phyloP scores from a whole-genome alignment of 2,797 vertebrate genomes.

The Myioborus melanocephalus region DNA sequence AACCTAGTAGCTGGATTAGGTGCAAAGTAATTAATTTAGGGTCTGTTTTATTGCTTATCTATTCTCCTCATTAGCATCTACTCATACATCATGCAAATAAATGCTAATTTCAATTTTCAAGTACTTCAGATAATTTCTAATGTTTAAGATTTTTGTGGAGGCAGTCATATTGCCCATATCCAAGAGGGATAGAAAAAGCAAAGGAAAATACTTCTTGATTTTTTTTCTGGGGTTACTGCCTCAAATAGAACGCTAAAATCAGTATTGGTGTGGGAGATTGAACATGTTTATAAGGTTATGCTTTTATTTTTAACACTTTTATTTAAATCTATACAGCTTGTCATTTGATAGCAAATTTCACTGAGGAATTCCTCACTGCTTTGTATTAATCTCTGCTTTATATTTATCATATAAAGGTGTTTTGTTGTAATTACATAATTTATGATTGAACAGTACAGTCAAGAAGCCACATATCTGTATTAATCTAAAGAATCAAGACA shows the following conservation, averaged over 20 bases:
- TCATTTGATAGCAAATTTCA: not conserved
- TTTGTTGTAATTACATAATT: slow-evolving; percentile 6
- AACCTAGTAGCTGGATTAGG: not conserved
- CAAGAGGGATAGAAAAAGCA: not conserved
- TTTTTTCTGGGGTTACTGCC: not conserved
- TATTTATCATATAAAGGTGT: not conserved
- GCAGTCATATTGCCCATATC: not conserved
- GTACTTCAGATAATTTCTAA: not conserved
- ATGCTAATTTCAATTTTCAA: not conserved
- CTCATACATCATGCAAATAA: not conserved
- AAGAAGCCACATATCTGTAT: not conserved
- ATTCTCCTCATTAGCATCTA: not conserved
- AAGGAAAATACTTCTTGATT: not conserved
- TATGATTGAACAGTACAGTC: not conserved
- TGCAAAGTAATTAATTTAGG: not conserved
- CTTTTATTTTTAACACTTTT: not conserved
- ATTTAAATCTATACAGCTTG: not conserved
- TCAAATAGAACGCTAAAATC: not conserved
- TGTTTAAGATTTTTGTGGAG: not conserved
- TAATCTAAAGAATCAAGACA: slow-evolving; percentile 14
- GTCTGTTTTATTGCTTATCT: not conserved
- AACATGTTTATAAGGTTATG: not conserved
- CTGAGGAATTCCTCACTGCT: not conserved
- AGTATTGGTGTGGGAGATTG: not conserved
- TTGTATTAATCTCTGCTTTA: not conserved